Evolutionary conservation across 2,888 invertebrate species (phyloP), one percentile per base, ranked within the genome.

Genomic region (Drosophila phalerata): DNA sequence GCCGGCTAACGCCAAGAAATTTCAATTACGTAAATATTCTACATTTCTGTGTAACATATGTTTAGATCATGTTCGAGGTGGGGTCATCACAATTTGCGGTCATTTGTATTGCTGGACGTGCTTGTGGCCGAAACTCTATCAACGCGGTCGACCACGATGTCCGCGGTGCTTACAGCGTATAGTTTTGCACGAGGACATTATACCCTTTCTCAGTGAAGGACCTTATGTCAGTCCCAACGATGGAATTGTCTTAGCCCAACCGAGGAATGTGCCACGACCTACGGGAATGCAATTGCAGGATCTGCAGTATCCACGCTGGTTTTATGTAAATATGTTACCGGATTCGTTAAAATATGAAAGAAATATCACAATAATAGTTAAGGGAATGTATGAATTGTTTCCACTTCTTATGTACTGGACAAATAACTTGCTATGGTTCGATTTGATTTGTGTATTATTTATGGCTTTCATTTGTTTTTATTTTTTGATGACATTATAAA

Each of bases 91-190:
- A 4, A 72, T 85, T 19, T 84, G 84, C 19, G 84, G 84, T 0
- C 88, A 84, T 19, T 17, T 88, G 2, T 84, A 53, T 17, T 84
- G 84, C 49, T 84, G 86, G 88, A 15, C 40, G 1, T 84, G 84
- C n/a, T 25, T 84, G 32, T 88, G 83, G 78, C 52, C 72, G 11
- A n/a, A 49, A 0, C 13, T 77, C 17, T 11, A 34, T 6, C 2
- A 4, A 0, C 9, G 2, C 0, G 1, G 0, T 2, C 0, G 3
- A 10, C 38, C 74, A 0, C 9, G 11, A 5, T 88, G 84, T 38
- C 81, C 86, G 0, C 13, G 5, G 4, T 84, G 84, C 28, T 1
- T 0, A n/a, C 30, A 22, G 0, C 25, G 1, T 0, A 34, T 88
- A 32, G 15, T 73, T 6, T 43, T 88, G 3, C 69, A 88, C 55